Percentiles rank a stretch among this genome's conserved stretches.
These are phyloP conservation scores for Onchidella celtica DNA, from an alignment of 2,888 invertebrate species.

Conservation along the genomic window DNA sequence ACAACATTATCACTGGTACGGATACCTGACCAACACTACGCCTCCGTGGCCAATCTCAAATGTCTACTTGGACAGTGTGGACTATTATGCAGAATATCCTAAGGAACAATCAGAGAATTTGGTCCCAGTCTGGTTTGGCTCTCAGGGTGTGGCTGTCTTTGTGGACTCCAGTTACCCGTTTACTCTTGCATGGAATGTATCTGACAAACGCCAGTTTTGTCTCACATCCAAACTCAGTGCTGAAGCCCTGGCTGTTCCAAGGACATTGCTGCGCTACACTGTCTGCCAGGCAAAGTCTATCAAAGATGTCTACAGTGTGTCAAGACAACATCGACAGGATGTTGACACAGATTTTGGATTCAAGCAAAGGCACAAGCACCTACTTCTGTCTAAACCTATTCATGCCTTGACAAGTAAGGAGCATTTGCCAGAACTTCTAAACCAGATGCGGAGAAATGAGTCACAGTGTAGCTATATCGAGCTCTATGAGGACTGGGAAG, in stretches of 20 bases:
- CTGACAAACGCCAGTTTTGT: constrained; percentile 58
- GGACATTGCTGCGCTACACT: constrained; percentile 52
- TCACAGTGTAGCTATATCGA: constrained; percentile 53
- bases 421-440: constrained; percentile 36
- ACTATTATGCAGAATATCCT: constrained; percentile 56
- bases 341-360: constrained; percentile 36
- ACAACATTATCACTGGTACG: constrained; percentile 54
- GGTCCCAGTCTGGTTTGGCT: constrained; percentile 57
- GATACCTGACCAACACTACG: constrained; percentile 44
- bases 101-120: constrained; percentile 50
- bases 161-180: constrained; percentile 55
- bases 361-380: constrained; percentile 47
- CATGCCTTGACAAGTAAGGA: constrained; percentile 39
- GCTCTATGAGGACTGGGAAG: constrained; percentile 55
- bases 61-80: constrained; percentile 36
- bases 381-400: constrained; percentile 51
- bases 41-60: constrained; percentile 48
- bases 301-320: constrained; percentile 51
- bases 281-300: constrained; percentile 53
- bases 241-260: constrained; percentile 24
- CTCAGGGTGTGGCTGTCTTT: constrained; percentile 55
- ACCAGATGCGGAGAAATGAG: constrained; percentile 43
- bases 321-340: constrained; percentile 50
- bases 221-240: constrained; percentile 48
- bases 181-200: constrained; percentile 53